A percentile compares a stretch with the other conserved stretches of the same genome.
Evolutionary conservation across 2,888 invertebrate genomes (phyloP).

Genomic region (Diaperis boleti): DNA sequence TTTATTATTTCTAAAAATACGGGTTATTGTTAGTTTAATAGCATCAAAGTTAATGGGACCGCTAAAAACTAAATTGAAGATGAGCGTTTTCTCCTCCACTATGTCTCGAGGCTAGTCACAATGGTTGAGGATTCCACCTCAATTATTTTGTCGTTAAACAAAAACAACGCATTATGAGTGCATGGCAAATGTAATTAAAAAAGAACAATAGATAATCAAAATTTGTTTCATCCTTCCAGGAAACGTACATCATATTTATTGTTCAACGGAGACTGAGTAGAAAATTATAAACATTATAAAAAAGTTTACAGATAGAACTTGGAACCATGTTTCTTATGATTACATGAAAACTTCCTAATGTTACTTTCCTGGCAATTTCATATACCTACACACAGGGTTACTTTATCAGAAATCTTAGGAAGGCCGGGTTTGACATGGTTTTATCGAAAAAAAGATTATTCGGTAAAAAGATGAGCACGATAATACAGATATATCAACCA

Average conservation of each 20-base stretch:
- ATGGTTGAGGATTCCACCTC: slow-evolving; percentile 1
- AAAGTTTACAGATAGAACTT: too few relatives aligned
- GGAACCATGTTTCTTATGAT: too few relatives aligned
- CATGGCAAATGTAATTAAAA: slow-evolving; percentile 8
- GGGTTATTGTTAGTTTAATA: too few relatives aligned
- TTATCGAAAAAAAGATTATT: too few relatives aligned
- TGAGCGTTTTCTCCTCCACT: neutral
- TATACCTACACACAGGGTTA: too few relatives aligned
- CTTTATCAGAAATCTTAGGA: too few relatives aligned
- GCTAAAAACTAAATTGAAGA: neutral
- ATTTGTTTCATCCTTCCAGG: neutral
- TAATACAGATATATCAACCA: too few relatives aligned
- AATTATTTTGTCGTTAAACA: slow-evolving; percentile 16
- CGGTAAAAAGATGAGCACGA: too few relatives aligned
- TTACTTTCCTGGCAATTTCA: too few relatives aligned
- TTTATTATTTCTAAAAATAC: neutral
- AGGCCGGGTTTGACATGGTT: too few relatives aligned
- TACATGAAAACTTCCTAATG: too few relatives aligned
- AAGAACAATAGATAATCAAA: slow-evolving; percentile 15
- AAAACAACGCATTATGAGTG: neutral
- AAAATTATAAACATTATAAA: neutral
- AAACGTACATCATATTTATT: neutral
- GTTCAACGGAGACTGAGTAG: neutral
- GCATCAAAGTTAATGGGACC: neutral
- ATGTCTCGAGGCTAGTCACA: neutral